Evolutionary conservation across 2,113 vertebrate species (phyloP).

Genomic region (Riparia riparia): DNA sequence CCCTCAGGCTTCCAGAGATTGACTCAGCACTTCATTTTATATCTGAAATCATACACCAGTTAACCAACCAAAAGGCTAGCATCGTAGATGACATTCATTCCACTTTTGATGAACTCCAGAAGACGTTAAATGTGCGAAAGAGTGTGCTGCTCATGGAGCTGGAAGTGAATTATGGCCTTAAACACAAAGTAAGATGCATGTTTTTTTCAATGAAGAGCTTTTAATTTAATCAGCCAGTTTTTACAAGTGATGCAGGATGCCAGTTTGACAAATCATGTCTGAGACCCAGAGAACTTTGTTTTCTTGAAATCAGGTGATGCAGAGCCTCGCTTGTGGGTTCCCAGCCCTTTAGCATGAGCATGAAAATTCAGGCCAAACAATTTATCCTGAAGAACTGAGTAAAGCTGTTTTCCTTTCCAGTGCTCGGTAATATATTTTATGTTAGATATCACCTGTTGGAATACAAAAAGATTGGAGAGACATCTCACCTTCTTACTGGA

Average conservation of each 20-base stretch:
- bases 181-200: constrained; percentile 89
- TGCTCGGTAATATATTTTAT: background rate
- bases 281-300: background rate
- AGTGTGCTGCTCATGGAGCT: constrained; percentile 97
- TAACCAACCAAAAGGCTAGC: constrained; percentile 91
- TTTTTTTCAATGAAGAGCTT: constrained; percentile 9
- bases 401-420: background rate
- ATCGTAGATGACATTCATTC: constrained; percentile 93
- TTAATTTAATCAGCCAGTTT: background rate
- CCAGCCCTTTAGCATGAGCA: background rate
- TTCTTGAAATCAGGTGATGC: background rate
- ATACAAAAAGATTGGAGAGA: background rate
- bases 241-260: background rate
- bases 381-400: background rate
- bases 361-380: background rate
- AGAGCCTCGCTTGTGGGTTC: background rate
- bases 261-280: background rate
- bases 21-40: constrained; percentile 91
- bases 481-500: background rate
- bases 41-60: constrained; percentile 94
- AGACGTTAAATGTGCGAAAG: constrained; percentile 94
- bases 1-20: constrained; percentile 92
- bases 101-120: constrained; percentile 95
- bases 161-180: constrained; percentile 97
- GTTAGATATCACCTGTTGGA: background rate